Evolutionary conservation across 92 coral and sea anemone species (phyloP), one percentile per base, ranked within the genome.

Genomic region (Ricordea florida): DNA sequence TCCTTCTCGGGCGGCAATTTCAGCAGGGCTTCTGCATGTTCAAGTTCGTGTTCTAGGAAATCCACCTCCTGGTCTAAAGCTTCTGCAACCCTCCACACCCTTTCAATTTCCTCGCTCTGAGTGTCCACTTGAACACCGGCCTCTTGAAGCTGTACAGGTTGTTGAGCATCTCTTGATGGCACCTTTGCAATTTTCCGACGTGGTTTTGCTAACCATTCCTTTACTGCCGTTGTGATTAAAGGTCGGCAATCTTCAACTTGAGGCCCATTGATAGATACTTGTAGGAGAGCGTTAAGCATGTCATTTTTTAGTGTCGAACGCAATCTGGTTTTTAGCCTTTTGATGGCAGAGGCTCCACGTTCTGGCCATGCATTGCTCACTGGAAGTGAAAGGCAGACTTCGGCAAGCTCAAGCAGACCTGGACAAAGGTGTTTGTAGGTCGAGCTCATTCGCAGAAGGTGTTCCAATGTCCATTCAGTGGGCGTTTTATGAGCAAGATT

Each of bases 301-400:
- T 62, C 82, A 50, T 61, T 62, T 3, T 37, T 61, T 6, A 76
- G 40, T 15, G 52, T 9, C 3, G 74, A 62, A 32, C 74, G 46
- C 51, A 61, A 31, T 16, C 73, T 32, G 6, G 87, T 81, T 53
- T 62, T 82, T 3, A 73, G 48, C n/a, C 76, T 66, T 33, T 76
- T 67, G 13, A 67, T 55, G 10, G 79, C 78, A 22, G 87, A 86
- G 49, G 86, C 75, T 0, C 90, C 83, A 0, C 82, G 46, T 30
- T 72, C 86, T 20, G 80, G 79, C 78, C 86, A 79, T 18, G 85
- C 82, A 13, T 82, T 87, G 46, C 78, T 38, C 3, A 87, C 89
- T 1, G 89, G 85, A 11, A 87, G 72, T 8, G 89, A 69, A 4
- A 82, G 56, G 62, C 93, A 75, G 0, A 76, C 64, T 41, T 82